A percentile compares a stretch with the other conserved stretches of the same genome.
These are phyloP conservation scores for Antheraea pernyi DNA, from an alignment of 1,140 invertebrate genomes.

Conservation along the genomic window DNA sequence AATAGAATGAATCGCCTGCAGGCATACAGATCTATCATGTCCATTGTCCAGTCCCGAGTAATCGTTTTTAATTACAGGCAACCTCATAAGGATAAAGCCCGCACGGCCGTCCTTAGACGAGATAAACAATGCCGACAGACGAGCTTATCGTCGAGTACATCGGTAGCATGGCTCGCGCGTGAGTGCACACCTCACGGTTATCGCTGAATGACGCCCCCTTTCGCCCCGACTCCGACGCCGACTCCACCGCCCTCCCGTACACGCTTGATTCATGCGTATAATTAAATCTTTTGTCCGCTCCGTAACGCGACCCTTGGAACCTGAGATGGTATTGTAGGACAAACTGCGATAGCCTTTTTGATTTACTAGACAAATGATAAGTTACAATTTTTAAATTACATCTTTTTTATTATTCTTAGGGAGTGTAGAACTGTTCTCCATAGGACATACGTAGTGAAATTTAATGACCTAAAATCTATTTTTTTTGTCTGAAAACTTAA, in stretches of 20 bases:
- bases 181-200: conserved; percentile 56
- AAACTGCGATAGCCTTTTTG: conserved; percentile 43
- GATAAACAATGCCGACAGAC: conserved; percentile 16
- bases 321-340: conserved; percentile 49
- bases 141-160: conserved; percentile 37
- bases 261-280: conserved; percentile 76
- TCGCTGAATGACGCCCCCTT: conserved; percentile 41
- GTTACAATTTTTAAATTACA: conserved; percentile 25
- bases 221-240: conserved; percentile 8
- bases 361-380: conserved; percentile 54
- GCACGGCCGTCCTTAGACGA: conserved; percentile 26
- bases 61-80: conserved; percentile 42
- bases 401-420: background rate
- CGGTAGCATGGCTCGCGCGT: conserved; percentile 44
- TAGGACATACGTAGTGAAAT: too few species aligned
- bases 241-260: conserved; percentile 34
- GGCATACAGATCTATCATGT: background rate
- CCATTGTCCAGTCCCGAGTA: conserved; percentile 12
- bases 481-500: too few species aligned
- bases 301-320: conserved; percentile 43
- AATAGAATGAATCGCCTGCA: background rate
- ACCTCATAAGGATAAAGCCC: conserved; percentile 54
- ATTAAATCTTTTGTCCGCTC: conserved; percentile 76
- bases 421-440: background rate
- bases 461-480: too few species aligned